A percentile compares a stretch with the other conserved stretches of the same genome.
phyloP scores from a whole-genome alignment of 2,113 vertebrate species.

The Serilophus lunatus region DNA sequence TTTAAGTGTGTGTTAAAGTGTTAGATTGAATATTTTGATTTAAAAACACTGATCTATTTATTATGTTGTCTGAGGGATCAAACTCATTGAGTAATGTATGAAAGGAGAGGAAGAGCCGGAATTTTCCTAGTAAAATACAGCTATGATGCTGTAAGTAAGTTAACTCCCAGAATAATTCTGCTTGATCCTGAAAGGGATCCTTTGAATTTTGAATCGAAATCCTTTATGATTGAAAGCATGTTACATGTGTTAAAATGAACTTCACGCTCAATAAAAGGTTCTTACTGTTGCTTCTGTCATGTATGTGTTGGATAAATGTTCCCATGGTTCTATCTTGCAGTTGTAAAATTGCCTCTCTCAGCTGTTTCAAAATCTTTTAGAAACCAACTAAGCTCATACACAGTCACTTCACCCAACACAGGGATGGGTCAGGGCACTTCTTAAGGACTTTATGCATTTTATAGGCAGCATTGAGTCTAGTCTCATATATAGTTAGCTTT shows the following conservation, averaged over 20 bases:
- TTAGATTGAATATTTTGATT: background rate
- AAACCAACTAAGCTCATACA: background rate
- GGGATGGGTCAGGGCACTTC: background rate
- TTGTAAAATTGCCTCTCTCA: background rate
- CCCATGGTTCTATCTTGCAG: background rate
- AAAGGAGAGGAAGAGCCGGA: background rate
- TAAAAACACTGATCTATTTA: background rate
- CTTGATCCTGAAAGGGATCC: background rate
- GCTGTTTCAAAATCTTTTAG: background rate
- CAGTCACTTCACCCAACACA: background rate
- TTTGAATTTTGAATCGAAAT: background rate
- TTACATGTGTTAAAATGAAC: background rate
- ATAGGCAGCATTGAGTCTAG: background rate
- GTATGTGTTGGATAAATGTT: background rate
- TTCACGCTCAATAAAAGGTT: background rate
- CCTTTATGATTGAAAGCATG: background rate
- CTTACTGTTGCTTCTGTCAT: background rate
- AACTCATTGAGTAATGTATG: background rate
- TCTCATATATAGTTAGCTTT: background rate
- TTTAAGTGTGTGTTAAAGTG: background rate
- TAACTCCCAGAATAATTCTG: background rate
- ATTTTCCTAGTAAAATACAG: background rate
- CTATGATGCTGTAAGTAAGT: background rate
- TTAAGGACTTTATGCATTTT: background rate
- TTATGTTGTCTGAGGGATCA: background rate